Base-by-base conservation (phyloP, 2,797 vertebrate species). In the Bucorvus abyssinicus region DNA sequence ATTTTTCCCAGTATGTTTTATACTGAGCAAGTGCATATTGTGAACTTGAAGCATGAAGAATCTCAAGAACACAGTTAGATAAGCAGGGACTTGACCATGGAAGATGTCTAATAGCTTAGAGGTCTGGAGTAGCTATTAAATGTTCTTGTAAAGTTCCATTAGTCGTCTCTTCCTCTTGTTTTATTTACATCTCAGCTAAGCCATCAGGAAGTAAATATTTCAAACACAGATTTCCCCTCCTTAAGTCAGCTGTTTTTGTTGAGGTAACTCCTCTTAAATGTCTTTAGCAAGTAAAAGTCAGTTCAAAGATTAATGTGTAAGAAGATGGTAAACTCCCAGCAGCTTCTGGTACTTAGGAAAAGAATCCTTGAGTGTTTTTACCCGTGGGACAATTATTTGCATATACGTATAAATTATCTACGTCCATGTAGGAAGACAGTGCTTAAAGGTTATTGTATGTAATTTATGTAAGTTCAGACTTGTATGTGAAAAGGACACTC, bases 11-110 rank as follows among this genome's bases (percentile, higher is more conserved):
- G 26, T 45, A 2, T 59, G 2, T 61, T 65, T 89, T 55, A 4
- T 56, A 12, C 17, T 70, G 3, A 45, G 3, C 74, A n/a, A 76
- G n/a, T 67, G 13, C 19, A n/a, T 52, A 7, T 24, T 45, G 36
- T 88, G 69, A 89, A 76, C 32, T 45, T 29, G 55, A 65, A 49
- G 27, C 45, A 69, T 63, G 23, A 77, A 34, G 60, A 70, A 45
- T 91, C 69, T 93, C 63, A 86, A 80, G 70, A 50, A 91, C n/a
- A 76, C 32, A 19, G 88, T 93, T 76, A 63, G 70, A 67, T 89
- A 70, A 70, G 64, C 3, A 1, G 32, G 12, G 14, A 36, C 84
- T 84, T 60, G 29, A 20, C 63, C 44, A 27, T 0, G 0, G 52
- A 76, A 73, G 19, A 55, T 42, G 10, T 81, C 42, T 86, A 38